phyloP scores from a whole-genome alignment of 2,113 vertebrate genomes.

The Actenoides lindsayi region DNA sequence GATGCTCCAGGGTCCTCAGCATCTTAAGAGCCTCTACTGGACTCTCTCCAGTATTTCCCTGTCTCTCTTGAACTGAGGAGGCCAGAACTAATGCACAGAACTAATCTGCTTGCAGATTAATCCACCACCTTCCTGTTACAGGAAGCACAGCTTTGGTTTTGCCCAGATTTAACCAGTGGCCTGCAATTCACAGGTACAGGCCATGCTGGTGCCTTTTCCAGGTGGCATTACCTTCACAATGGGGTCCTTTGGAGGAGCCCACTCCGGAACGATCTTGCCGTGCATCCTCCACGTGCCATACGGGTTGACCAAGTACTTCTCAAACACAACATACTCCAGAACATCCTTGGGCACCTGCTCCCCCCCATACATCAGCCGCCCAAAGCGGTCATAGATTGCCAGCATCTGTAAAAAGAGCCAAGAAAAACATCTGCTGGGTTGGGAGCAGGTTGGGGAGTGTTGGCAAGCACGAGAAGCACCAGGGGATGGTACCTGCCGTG shows the following conservation, averaged over 20 bases:
- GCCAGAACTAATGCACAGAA: too few relatives aligned
- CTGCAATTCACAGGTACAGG: fast-evolving
- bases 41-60: too few relatives aligned
- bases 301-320: constrained; percentile 87
- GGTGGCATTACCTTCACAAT: constrained; percentile 83
- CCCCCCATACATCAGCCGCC: constrained; percentile 88
- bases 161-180: neutral
- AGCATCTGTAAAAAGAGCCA: constrained; percentile 76
- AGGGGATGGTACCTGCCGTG: constrained; percentile 83
- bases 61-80: too few relatives aligned
- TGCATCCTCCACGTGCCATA: constrained; percentile 80
- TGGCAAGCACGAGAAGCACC: too few relatives aligned
- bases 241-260: constrained; percentile 88
- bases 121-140: fast-evolving
- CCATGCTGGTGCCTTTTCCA: too few relatives aligned
- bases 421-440: neutral
- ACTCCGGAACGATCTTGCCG: constrained; percentile 75
- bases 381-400: constrained; percentile 94
- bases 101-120: neutral
- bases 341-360: constrained; percentile 89
- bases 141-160: neutral
- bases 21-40: too few relatives aligned
- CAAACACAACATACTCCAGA: constrained; percentile 92
- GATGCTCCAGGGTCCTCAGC: too few relatives aligned
- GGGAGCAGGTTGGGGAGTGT: neutral